Conservation (phyloP, 2,113 vertebrate species). For the Cathartes aura region DNA sequence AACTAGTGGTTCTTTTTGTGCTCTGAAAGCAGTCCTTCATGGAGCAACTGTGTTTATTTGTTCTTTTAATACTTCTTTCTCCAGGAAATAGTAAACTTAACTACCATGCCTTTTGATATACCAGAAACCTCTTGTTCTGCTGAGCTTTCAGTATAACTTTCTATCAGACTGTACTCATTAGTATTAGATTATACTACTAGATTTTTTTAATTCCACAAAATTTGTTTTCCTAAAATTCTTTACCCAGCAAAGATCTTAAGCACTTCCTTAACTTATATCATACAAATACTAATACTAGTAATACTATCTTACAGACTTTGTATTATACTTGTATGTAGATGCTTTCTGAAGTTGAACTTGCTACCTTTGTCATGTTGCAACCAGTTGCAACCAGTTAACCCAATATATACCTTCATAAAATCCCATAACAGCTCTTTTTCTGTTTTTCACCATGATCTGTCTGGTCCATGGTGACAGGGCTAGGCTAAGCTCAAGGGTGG, state of each 20-base stretch:
- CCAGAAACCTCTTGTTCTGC: neutral
- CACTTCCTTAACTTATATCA: neutral
- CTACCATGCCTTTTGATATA: neutral
- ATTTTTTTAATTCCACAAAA: neutral
- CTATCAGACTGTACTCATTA: neutral
- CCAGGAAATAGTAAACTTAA: neutral
- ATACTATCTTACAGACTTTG: neutral
- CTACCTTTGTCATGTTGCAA: neutral
- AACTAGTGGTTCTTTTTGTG: neutral
- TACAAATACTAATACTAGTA: neutral
- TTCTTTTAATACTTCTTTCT: neutral
- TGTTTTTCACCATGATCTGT: neutral
- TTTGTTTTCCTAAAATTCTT: neutral
- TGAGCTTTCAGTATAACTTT: neutral
- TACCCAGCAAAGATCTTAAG: neutral
- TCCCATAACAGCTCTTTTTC: neutral
- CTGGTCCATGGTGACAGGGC: neutral
- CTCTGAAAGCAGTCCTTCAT: neutral
- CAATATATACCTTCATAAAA: neutral
- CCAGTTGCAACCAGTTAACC: neutral
- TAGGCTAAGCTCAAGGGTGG: rapidly evolving
- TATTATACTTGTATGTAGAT: neutral
- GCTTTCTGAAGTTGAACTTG: neutral
- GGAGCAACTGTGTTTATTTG: neutral
- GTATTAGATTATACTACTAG: neutral